Conservation (phyloP, 92 coral and sea anemone species). For the Pocillopora grandis region DNA sequence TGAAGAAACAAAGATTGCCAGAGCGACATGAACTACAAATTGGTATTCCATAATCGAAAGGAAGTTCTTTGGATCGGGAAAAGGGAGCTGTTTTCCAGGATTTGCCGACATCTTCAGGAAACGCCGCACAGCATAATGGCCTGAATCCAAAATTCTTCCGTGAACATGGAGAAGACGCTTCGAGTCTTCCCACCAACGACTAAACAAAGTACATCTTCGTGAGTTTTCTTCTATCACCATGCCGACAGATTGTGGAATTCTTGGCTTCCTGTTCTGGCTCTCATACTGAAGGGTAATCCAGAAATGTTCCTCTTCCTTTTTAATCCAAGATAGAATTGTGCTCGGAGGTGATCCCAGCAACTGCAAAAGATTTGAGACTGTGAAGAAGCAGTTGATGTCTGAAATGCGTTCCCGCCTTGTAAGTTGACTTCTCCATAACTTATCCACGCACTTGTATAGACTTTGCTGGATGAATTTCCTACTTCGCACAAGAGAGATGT, state of each 20-base stretch:
- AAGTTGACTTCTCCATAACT: conserved; percentile 37
- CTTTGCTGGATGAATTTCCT: conserved; percentile 29
- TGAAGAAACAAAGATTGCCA: conserved; percentile 40
- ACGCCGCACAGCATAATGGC: conserved; percentile 55
- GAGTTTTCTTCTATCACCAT: conserved; percentile 53
- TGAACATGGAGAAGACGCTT: conserved; percentile 44
- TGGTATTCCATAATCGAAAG: conserved; percentile 68
- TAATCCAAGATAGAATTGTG: conserved; percentile 38
- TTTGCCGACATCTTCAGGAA: conserved; percentile 61
- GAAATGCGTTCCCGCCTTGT: conserved; percentile 41
- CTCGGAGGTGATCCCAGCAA: conserved; percentile 33
- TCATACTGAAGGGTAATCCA: neutral
- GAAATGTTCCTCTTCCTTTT: conserved; percentile 56
- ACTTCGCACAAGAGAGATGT: conserved; percentile 17
- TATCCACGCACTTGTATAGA: conserved; percentile 34
- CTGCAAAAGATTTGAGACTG: conserved; percentile 65
- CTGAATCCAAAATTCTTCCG: conserved; percentile 58
- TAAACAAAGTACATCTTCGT: conserved; percentile 18
- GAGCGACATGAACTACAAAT: conserved; percentile 57
- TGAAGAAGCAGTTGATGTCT: conserved; percentile 56
- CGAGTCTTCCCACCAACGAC: conserved; percentile 68
- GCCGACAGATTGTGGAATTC: neutral
- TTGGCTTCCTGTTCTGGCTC: neutral
- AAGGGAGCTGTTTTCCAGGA: conserved; percentile 19
- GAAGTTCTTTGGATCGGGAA: conserved; percentile 58